A percentile compares a stretch with the other conserved stretches of the same genome.
Conservation (phyloP, 2,888 invertebrate species). For the Cephus nigrinus region DNA sequence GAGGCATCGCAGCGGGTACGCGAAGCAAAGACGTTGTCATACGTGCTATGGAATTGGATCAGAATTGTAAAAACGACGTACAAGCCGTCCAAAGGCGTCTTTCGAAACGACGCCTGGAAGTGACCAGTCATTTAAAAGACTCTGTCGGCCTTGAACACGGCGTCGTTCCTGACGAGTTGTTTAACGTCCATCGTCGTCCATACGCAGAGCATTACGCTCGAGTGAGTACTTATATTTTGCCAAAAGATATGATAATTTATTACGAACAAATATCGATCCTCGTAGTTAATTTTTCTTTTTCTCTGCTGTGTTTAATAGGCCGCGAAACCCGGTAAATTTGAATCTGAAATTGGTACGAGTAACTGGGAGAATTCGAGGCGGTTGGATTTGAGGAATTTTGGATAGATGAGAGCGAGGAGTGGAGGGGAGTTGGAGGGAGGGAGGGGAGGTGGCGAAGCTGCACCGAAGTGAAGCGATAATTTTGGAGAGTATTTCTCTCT, state of each 20-base stretch:
- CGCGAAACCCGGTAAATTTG: not conserved
- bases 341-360: not conserved
- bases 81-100: not conserved
- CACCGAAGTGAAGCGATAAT: constrained; percentile 29
- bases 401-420: not conserved
- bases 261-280: not conserved
- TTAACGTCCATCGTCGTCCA: constrained; percentile 12
- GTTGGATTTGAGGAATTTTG: not conserved
- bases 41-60: not conserved
- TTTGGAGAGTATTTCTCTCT: constrained; percentile 27
- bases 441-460: not conserved
- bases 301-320: not conserved
- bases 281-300: not conserved
- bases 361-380: not conserved
- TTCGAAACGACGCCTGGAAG: constrained; percentile 23
- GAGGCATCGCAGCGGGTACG: not conserved
- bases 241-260: not conserved
- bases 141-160: constrained; percentile 29
- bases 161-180: constrained; percentile 29
- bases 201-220: not conserved
- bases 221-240: not conserved
- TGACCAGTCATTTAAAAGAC: constrained; percentile 31
- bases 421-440: not conserved
- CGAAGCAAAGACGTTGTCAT: not conserved
- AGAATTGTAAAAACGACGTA: not conserved